phyloP scores from a whole-genome alignment of 2,888 invertebrate species.

The Alentia gelatinosa region DNA sequence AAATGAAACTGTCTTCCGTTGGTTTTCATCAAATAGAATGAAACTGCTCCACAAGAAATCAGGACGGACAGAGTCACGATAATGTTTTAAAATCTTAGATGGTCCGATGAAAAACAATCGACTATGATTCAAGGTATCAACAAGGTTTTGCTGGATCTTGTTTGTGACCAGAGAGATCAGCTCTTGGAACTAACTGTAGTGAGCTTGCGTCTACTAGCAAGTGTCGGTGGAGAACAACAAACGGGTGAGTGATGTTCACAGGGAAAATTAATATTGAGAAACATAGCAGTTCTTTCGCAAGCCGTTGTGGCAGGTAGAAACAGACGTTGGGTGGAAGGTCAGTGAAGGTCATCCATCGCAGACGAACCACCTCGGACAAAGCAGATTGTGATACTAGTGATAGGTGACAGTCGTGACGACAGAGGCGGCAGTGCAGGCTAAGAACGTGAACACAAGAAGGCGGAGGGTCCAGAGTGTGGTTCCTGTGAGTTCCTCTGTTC shows the following conservation, averaged over 20 bases:
- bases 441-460: neutral
- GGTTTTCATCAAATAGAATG: neutral
- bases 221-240: no score
- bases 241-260: no score
- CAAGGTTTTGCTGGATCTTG: neutral
- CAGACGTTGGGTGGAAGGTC: neutral
- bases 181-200: neutral
- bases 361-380: no score
- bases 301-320: neutral
- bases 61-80: no score
- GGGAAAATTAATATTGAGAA: no score
- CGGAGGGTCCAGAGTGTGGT: neutral
- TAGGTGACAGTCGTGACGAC: neutral
- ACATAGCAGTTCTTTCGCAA: neutral
- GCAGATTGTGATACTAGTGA: no score
- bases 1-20: no score
- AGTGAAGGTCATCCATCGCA: no score
- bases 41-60: neutral
- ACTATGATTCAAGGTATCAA: neutral
- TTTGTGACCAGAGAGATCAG: neutral
- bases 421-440: neutral
- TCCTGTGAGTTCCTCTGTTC: no score
- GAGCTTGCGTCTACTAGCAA: no score
- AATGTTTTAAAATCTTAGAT: neutral
- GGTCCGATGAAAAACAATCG: neutral